phyloP scores from a whole-genome alignment of 2,797 vertebrate genomes.

The Phrynocephalus vlangalii region DNA sequence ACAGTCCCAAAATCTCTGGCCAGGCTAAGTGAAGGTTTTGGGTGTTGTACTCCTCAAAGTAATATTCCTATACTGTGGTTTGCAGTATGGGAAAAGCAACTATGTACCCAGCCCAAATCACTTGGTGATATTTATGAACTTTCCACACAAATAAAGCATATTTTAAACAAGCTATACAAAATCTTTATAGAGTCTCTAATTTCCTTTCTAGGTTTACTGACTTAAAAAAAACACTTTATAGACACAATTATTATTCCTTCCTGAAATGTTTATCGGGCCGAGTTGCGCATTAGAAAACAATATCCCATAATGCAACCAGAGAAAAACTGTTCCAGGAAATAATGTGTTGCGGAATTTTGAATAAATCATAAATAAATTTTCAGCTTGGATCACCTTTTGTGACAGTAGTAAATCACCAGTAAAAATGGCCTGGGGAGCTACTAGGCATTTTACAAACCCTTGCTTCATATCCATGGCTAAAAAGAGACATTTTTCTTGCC shows the following conservation, averaged over 20 bases:
- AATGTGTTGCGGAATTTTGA: neutral
- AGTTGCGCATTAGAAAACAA: rapidly evolving
- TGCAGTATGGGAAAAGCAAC: neutral
- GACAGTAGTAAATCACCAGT: neutral
- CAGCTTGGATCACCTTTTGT: neutral
- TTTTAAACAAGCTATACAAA: conserved; percentile 37
- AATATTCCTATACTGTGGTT: neutral
- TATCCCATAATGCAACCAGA: neutral
- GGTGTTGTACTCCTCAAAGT: too few relatives aligned
- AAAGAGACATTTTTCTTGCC: neutral
- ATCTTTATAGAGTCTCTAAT: neutral
- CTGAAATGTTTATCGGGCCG: conserved; percentile 17
- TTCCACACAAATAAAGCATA: conserved; percentile 61
- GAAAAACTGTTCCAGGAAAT: neutral
- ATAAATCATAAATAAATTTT: neutral
- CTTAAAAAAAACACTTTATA: neutral
- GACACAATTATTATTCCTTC: neutral
- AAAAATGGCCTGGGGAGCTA: neutral
- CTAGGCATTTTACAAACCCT: neutral
- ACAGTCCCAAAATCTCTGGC: neutral
- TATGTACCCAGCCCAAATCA: conserved; percentile 28
- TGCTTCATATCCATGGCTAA: neutral
- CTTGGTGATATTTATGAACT: conserved; percentile 48
- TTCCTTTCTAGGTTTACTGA: neutral
- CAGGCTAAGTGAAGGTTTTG: neutral